A percentile compares a stretch with the other conserved stretches of the same genome.
These are phyloP conservation scores for Meghimatium bilineatum DNA, from an alignment of 2,888 invertebrate genomes.

Conservation along the genomic window DNA sequence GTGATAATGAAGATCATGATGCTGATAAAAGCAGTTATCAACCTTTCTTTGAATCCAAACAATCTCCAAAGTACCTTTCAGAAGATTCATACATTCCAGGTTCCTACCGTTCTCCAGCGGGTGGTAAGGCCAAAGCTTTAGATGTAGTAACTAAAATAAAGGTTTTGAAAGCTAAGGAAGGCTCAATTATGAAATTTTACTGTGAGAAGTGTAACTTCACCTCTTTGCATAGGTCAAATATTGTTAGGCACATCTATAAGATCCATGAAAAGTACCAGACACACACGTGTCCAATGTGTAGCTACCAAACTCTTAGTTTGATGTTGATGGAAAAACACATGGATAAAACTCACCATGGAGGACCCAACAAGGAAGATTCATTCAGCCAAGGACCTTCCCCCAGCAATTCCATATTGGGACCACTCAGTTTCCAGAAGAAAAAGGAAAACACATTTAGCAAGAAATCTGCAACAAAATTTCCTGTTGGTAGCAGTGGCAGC, in stretches of 20 bases:
- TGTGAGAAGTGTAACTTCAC: conserved; percentile 57
- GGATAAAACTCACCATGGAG: conserved; percentile 43
- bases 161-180: conserved; percentile 52
- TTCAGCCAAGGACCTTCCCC: conserved; percentile 8
- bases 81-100: conserved; percentile 36
- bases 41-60: background rate
- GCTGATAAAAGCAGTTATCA: conserved; percentile 17
- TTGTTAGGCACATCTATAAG: conserved; percentile 55
- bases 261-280: conserved; percentile 57
- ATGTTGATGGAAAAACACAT: conserved; percentile 54
- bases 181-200: conserved; percentile 51
- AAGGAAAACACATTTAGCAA: background rate
- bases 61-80: background rate
- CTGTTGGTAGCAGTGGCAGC: background rate
- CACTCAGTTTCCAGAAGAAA: conserved; percentile 30
- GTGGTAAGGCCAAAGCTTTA: conserved; percentile 48
- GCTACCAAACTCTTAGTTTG: conserved; percentile 55
- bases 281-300: conserved; percentile 52
- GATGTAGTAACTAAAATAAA: conserved; percentile 56
- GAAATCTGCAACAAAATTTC: background rate
- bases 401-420: conserved; percentile 19
- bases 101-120: conserved; percentile 38
- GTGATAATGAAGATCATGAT: conserved; percentile 30
- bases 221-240: conserved; percentile 56
- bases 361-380: conserved; percentile 42